Evolutionary conservation across 2,888 invertebrate species (phyloP).

Genomic region (Oxytorus armatus): DNA sequence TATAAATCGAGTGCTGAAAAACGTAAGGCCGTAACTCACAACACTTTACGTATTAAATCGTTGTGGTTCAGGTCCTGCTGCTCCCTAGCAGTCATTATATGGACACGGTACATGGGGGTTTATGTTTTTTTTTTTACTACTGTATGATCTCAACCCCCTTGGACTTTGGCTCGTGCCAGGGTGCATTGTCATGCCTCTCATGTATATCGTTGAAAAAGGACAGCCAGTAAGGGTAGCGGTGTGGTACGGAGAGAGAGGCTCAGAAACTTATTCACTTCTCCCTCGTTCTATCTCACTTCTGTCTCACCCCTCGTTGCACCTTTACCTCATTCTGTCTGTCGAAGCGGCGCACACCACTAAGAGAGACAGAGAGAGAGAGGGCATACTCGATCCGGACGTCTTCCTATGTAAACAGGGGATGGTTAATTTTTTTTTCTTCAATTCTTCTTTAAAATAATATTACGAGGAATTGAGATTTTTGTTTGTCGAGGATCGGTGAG

Average conservation of each 20-base stretch:
- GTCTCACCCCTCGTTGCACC: constrained; percentile 28
- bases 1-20: not conserved
- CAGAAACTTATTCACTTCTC: constrained; percentile 17
- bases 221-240: constrained; percentile 44
- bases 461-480: constrained; percentile 36
- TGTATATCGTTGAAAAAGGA: constrained; percentile 56
- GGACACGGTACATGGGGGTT: constrained; percentile 32
- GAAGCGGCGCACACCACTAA: not conserved
- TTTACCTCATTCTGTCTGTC: constrained; percentile 31
- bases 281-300: constrained; percentile 8
- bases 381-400: not conserved
- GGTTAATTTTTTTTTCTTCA: constrained; percentile 31
- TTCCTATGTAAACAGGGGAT: constrained; percentile 29
- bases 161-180: constrained; percentile 82
- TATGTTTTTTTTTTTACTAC: too few species aligned
- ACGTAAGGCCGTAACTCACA: too few species aligned
- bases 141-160: constrained; percentile 71
- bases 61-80: not conserved
- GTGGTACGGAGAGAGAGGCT: constrained; percentile 7
- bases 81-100: not conserved
- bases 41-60: too few species aligned
- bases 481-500: constrained; percentile 46
- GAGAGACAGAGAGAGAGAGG: constrained; percentile 3
- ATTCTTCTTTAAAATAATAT: constrained; percentile 14
- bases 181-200: constrained; percentile 76